Evolutionary conservation across 1,140 invertebrate species (phyloP), one percentile per base, ranked within the genome.

Genomic region (Coboldia fuscipes): DNA sequence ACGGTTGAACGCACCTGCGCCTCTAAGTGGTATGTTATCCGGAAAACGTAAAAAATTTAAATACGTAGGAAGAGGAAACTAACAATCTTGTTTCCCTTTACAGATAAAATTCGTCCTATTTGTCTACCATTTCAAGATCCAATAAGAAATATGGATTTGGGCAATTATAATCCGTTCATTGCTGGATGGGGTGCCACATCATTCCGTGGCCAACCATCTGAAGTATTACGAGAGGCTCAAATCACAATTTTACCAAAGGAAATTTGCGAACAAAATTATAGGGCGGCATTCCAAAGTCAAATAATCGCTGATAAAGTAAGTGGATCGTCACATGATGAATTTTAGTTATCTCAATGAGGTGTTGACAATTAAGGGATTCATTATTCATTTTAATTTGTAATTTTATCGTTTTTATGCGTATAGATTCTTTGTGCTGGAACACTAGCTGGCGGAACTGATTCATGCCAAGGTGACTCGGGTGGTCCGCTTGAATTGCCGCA

Each of bases 381-480:
- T 7, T 7, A 23, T 23, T 12, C 22, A 12, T 7, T 23, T 12
- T 12, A 23, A 23, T 7, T 7, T 7, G 22, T 23, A 23, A 23
- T 23, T 12, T 5, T n/a, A 15, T 8, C 23, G 2, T 24, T 9
- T 29, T 17, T 23, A 23, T 50, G 43, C 23, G 7, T 24, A 15
- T 37, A 54, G 51, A 38, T 53, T 13, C 45, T 54, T 20, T 54
- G 51, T 34, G 51, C 51, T 5, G 51, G 51, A 22, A 50, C 43
- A n/a, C n/a, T n/a, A n/a, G n/a, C n/a, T 38, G 47, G 47, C 1
- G 72, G 71, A 16, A 75, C 75, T 45, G 84, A 88, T 48, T 70
- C 82, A 18, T 89, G 83, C 47, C 73, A 82, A 63, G 82, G 82
- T 28, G 82, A 88, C 57, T 85, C 79, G 34, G 82, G 82, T 15